Evolutionary conservation across 2,797 vertebrate species (phyloP).

Genomic region (Alosa sapidissima): DNA sequence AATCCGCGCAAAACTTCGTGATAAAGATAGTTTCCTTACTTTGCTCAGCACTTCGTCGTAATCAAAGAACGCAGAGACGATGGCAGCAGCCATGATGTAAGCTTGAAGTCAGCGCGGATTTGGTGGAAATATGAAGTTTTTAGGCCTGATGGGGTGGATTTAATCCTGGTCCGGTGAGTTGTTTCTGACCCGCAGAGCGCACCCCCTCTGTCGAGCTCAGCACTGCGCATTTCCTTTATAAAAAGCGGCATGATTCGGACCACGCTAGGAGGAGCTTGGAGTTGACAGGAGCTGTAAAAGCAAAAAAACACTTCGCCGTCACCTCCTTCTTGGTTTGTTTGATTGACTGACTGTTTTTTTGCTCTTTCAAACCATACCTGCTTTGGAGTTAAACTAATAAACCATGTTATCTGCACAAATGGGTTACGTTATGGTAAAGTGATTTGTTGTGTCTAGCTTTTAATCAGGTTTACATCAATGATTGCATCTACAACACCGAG

Average conservation of each 20-base stretch:
- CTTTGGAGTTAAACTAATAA: background rate
- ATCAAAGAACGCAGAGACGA: conserved; percentile 79
- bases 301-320: too few relatives aligned
- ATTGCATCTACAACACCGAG: background rate
- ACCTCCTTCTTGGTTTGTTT: too few relatives aligned
- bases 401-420: too few relatives aligned
- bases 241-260: conserved; percentile 39
- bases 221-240: conserved; percentile 55
- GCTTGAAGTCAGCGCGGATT: conserved; percentile 44
- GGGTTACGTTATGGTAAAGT: background rate
- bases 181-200: conserved; percentile 47
- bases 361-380: background rate
- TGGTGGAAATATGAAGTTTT: conserved; percentile 39
- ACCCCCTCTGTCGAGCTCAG: conserved; percentile 51
- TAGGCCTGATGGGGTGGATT: conserved; percentile 19
- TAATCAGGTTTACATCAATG: background rate
- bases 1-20: background rate
- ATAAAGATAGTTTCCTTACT: conserved; percentile 64
- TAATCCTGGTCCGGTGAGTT: conserved; percentile 42
- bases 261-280: conserved; percentile 15
- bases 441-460: background rate
- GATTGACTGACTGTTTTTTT: too few relatives aligned
- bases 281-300: background rate
- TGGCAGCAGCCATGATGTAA: conserved; percentile 78
- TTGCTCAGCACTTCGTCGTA: conserved; percentile 80